A percentile compares a stretch with the other conserved stretches of the same genome.
These are phyloP conservation scores for Xanthorhoe designata DNA, from an alignment of 2,888 invertebrate species.

Conservation along the genomic window DNA sequence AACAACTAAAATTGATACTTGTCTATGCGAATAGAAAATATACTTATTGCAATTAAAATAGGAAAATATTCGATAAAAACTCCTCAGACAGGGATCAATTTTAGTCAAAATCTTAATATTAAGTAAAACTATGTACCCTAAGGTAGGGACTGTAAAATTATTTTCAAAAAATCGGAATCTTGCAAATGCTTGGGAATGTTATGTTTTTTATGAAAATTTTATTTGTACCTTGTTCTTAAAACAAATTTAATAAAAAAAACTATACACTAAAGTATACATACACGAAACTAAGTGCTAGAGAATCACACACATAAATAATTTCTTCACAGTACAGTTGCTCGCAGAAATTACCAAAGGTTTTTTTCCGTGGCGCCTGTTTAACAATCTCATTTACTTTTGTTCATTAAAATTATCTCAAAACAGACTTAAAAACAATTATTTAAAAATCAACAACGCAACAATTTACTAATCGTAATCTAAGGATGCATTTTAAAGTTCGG, in stretches of 20 bases:
- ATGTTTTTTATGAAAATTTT: conserved; percentile 20
- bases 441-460: conserved; percentile 81
- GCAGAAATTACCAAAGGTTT: conserved; percentile 9
- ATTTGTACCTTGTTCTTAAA: conserved; percentile 39
- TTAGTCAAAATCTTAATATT: conserved; percentile 51
- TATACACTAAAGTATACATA: conserved; percentile 72
- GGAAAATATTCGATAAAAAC: conserved; percentile 40
- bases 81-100: conserved; percentile 52
- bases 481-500: conserved; percentile 52
- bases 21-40: conserved; percentile 49
- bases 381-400: conserved; percentile 76
- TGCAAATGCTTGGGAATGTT: conserved; percentile 31
- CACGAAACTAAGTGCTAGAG: conserved; percentile 62
- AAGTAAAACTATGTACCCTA: conserved; percentile 38
- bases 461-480: conserved; percentile 55
- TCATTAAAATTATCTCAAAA: conserved; percentile 67
- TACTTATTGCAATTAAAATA: conserved; percentile 45
- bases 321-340: conserved; percentile 63
- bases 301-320: conserved; percentile 85
- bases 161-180: conserved; percentile 9
- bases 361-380: conserved; percentile 45
- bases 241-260: conserved; percentile 54
- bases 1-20: conserved; percentile 66
- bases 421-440: conserved; percentile 72
- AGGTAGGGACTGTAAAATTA: conserved; percentile 23